Conservation (phyloP, 2,113 vertebrate genomes). For the Hyaena hyaena region DNA sequence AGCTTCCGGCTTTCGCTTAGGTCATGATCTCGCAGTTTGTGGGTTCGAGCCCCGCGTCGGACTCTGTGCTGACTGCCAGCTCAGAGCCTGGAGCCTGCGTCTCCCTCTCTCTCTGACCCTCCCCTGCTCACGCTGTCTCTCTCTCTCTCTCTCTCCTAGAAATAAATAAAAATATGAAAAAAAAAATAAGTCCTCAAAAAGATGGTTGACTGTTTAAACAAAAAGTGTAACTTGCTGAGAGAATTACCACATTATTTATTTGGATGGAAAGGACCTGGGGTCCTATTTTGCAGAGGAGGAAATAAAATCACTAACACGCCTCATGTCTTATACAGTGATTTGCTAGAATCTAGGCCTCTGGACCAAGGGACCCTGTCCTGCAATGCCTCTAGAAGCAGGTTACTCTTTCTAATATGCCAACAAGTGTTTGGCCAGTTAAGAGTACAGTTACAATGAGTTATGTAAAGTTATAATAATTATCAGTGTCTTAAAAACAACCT, state of each 20-base stretch:
- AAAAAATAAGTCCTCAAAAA: too few relatives aligned
- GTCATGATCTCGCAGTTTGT: too few relatives aligned
- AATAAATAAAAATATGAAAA: too few relatives aligned
- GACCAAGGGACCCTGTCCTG: not conserved
- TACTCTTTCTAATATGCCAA: not conserved
- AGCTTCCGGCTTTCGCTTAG: too few relatives aligned
- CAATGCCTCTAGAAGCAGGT: not conserved
- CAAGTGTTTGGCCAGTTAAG: not conserved
- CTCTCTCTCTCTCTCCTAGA: too few relatives aligned
- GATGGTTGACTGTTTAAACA: not conserved
- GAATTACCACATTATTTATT: not conserved
- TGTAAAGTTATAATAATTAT: not conserved
- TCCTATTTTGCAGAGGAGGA: not conserved
- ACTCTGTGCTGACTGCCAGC: too few relatives aligned
- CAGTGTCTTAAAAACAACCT: not conserved
- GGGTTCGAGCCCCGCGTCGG: too few relatives aligned
- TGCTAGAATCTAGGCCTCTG: not conserved
- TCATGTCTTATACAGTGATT: not conserved
- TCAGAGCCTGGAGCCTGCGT: too few relatives aligned
- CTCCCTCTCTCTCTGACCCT: too few relatives aligned
- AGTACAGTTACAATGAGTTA: not conserved
- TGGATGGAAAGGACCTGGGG: not conserved
- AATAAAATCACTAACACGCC: not conserved
- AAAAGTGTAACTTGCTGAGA: not conserved
- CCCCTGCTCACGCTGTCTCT: too few relatives aligned